Percentiles rank a stretch among this genome's conserved stretches.
Conservation (phyloP, 2,113 vertebrate genomes). For the Falco punctatus region DNA sequence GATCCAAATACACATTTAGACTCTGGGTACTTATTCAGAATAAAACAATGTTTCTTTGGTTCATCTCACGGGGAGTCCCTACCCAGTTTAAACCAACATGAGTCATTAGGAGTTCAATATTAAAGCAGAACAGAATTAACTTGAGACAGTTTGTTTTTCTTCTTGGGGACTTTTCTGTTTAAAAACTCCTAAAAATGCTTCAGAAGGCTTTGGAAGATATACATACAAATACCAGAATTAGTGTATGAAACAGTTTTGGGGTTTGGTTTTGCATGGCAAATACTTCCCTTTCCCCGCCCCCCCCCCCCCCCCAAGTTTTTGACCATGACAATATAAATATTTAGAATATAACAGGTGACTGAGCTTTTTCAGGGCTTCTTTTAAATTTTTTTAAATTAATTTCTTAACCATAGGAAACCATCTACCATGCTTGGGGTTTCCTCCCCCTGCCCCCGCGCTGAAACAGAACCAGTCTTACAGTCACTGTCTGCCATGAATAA, state of each 20-base stretch:
- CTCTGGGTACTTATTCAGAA: not conserved
- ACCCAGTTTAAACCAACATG: not conserved
- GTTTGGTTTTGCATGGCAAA: not conserved
- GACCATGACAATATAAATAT: not conserved
- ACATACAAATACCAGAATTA: not conserved
- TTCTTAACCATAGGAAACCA: not conserved
- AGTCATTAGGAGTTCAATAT: not conserved
- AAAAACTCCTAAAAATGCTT: not conserved
- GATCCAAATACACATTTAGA: not conserved
- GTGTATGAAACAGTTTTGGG: not conserved
- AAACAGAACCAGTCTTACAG: constrained; percentile 49
- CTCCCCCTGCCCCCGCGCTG: not conserved
- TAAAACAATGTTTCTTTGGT: not conserved
- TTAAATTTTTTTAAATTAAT: no score
- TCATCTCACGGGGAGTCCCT: not conserved
- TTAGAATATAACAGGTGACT: not conserved
- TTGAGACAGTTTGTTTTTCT: not conserved
- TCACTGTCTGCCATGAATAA: constrained; percentile 39
- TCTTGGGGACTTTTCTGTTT: not conserved
- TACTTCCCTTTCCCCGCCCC: not conserved
- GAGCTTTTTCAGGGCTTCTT: not conserved
- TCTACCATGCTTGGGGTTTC: not conserved
- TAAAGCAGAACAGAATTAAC: not conserved
- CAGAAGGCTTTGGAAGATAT: not conserved
- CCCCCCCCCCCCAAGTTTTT: not conserved